Percentiles rank a stretch among this genome's conserved stretches.
Evolutionary conservation across 1,140 invertebrate species (phyloP).

Genomic region (Drosophila ohnishii): DNA sequence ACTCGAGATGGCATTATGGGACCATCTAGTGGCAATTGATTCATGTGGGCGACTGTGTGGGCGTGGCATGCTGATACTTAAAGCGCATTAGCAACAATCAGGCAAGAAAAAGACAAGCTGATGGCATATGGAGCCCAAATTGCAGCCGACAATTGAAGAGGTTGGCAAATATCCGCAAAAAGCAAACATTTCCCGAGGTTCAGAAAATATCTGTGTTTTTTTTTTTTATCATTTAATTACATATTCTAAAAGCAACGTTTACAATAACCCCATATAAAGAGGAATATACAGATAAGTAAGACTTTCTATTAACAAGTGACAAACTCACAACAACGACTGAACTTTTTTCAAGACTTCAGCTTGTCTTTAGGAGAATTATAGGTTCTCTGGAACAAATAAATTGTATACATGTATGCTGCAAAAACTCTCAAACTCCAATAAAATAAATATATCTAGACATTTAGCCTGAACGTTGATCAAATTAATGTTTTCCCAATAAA

Average conservation of each 20-base stretch:
- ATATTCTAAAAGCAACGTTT: too few relatives aligned
- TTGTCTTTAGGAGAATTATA: not conserved
- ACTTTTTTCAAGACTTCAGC: not conserved
- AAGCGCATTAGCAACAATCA: slow-evolving; percentile 65
- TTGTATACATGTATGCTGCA: not conserved
- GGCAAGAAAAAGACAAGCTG: slow-evolving; percentile 36
- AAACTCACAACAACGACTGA: not conserved
- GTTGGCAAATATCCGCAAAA: slow-evolving; percentile 54
- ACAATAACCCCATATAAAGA: too few relatives aligned
- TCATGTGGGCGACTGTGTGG: slow-evolving; percentile 52
- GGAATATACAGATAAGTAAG: not conserved
- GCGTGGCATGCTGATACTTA: slow-evolving; percentile 45
- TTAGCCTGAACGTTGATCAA: slow-evolving; percentile 58
- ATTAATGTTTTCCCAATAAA: slow-evolving; percentile 74
- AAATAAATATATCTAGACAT: slow-evolving; percentile 55
- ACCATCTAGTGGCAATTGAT: slow-evolving; percentile 71
- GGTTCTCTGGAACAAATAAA: slow-evolving; percentile 15
- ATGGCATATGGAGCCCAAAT: slow-evolving; percentile 68
- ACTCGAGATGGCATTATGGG: slow-evolving; percentile 26
- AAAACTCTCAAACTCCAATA: slow-evolving; percentile 57
- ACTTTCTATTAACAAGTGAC: not conserved
- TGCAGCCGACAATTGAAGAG: slow-evolving; percentile 57
- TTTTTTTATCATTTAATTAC: not conserved
- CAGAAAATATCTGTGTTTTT: not conserved
- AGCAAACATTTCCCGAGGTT: slow-evolving; percentile 4